Percentiles rank a stretch among this genome's conserved stretches.
Conservation (phyloP, 2,888 invertebrate genomes). For the Operophtera brumata region DNA sequence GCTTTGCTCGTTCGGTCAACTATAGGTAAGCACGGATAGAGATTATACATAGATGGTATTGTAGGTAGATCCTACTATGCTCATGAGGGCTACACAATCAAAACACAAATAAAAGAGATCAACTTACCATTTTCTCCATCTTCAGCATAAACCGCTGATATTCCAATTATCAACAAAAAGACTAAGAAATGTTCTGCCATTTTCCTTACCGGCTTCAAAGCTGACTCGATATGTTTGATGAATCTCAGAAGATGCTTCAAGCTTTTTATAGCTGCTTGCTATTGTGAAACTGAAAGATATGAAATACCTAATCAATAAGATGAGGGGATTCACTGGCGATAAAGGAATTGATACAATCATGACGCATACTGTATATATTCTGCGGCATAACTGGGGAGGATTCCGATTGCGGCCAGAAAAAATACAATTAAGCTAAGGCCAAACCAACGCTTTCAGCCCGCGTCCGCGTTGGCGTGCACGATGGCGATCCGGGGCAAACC, state of each 20-base stretch:
- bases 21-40: no score
- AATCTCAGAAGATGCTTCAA: neutral
- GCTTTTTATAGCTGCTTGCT: neutral
- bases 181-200: neutral
- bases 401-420: neutral
- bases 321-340: conserved; percentile 2
- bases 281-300: neutral
- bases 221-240: neutral
- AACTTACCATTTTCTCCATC: conserved; percentile 1
- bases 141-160: neutral
- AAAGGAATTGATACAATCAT: neutral
- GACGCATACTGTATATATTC: no score
- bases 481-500: no score
- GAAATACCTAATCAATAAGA: neutral
- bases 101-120: neutral
- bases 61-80: no score
- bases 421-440: no score
- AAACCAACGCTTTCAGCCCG: no score
- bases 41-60: no score
- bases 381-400: no score
- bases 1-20: no score
- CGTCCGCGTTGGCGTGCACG: no score
- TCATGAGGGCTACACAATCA: neutral
- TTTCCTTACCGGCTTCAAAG: neutral
- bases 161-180: neutral